Percentiles rank a stretch among this genome's conserved stretches.
phyloP scores from a whole-genome alignment of 2,113 vertebrate genomes.

The Phyllostomus discolor region DNA sequence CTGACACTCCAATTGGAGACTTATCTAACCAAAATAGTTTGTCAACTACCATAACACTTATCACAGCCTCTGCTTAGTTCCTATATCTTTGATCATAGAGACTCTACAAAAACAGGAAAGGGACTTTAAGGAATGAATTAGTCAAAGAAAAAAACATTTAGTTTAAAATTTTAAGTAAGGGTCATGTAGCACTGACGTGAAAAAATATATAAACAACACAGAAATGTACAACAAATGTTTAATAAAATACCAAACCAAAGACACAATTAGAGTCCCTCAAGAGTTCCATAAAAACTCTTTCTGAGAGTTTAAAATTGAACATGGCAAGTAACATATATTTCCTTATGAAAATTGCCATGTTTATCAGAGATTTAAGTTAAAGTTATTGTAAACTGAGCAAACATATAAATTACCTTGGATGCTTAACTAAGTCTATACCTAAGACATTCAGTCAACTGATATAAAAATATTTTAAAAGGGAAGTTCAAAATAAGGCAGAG shows the following conservation, averaged over 20 bases:
- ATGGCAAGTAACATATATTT: constrained; percentile 26
- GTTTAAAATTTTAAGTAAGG: constrained; percentile 43
- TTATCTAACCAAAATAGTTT: constrained; percentile 30
- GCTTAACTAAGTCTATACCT: constrained; percentile 15
- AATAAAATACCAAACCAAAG: constrained; percentile 46
- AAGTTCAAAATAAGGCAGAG: constrained; percentile 17
- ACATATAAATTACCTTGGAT: constrained; percentile 36
- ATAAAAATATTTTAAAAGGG: constrained; percentile 38
- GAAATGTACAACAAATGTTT: constrained; percentile 56
- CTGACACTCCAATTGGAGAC: constrained; percentile 3
- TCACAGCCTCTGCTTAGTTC: neutral
- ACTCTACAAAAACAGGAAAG: neutral
- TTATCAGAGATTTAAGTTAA: constrained; percentile 41
- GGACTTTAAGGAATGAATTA: neutral
- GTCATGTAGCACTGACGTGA: neutral
- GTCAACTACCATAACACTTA: constrained; percentile 35
- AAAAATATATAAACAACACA: constrained; percentile 39
- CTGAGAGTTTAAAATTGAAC: constrained; percentile 28
- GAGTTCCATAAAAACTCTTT: constrained; percentile 4
- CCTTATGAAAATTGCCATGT: neutral
- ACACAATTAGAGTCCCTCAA: constrained; percentile 8
- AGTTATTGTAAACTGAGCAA: constrained; percentile 42
- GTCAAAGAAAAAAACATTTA: constrained; percentile 37
- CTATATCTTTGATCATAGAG: neutral
- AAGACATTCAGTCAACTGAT: neutral